A percentile compares a stretch with the other conserved stretches of the same genome.
Conservation (phyloP, 1,140 invertebrate genomes). For the Brachionus plicatilis region DNA sequence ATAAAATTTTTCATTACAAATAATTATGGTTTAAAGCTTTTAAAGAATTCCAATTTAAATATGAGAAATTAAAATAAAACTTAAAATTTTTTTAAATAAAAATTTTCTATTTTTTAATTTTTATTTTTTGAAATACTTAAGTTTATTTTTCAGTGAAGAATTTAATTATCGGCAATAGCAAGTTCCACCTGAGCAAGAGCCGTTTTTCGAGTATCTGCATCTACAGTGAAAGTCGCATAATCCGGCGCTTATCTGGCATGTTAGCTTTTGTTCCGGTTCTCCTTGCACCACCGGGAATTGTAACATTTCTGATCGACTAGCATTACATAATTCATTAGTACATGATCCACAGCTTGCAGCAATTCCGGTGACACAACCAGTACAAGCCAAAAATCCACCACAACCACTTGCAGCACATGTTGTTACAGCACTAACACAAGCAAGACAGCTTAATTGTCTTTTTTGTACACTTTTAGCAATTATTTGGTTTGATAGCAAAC, state of each 20-base stretch:
- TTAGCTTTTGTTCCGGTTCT: conserved; percentile 8
- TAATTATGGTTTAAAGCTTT: too few relatives aligned
- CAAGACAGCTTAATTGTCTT: conserved; percentile 22
- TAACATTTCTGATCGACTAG: neutral
- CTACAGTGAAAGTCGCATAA: conserved; percentile 31
- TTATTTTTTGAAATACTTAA: too few relatives aligned
- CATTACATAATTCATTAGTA: conserved; percentile 13
- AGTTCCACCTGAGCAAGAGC: conserved; percentile 19
- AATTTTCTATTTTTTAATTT: too few relatives aligned
- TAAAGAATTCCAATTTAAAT: too few relatives aligned
- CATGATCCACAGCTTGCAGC: conserved; percentile 18
- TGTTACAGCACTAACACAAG: neutral
- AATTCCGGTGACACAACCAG: conserved; percentile 19
- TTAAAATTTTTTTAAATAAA: too few relatives aligned
- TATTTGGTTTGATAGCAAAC: neutral
- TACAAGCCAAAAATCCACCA: conserved; percentile 11
- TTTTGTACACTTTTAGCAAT: neutral
- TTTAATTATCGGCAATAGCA: conserved; percentile 14
- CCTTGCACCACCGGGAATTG: neutral
- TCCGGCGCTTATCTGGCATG: neutral
- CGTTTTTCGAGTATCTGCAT: conserved; percentile 24
- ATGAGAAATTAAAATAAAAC: too few relatives aligned
- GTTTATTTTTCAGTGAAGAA: neutral
- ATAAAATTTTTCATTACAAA: too few relatives aligned
- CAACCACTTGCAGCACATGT: conserved; percentile 1